Base-by-base conservation (phyloP, 2,113 vertebrate genomes). In the Cathartes aura region DNA sequence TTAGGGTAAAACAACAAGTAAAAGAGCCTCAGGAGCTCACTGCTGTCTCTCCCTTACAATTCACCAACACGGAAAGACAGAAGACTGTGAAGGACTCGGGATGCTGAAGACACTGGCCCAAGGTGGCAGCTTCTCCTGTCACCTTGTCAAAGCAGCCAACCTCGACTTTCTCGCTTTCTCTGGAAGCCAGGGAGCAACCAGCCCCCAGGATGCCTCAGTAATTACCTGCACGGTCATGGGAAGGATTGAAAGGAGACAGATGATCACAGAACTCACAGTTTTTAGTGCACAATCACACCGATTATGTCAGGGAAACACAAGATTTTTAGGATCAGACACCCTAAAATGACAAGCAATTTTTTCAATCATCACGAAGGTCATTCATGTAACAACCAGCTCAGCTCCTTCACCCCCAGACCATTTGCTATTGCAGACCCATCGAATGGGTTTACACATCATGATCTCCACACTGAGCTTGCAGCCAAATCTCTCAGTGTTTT, bases 91-190 rank as follows among this genome's bases (percentile, higher is more conserved):
- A 55, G 53, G 30, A 55, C 53, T 38, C 38, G 38, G 38, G 38
- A 38, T 29, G 48, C 76, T 29, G 55, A 75, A 75, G 62, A 66
- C 21, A 19, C 16, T 9, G 50, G 36, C 42, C 48, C 24, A 45
- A 53, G 43, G 23, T 32, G 24, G 55, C 34, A 23, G 43, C 56
- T 71, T 48, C 56, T 26, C 24, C 42, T 53, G 47, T 15, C 30
- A 32, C 40, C 7, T 16, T 11, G n/a, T 11, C 72, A 84, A 60
- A 84, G 60, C 45, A 73, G 22, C 66, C 78, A 55, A 10, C 34
- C n/a, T 36, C 2, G 1, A n/a, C 29, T 43, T 48, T 34, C 42
- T 62, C 2, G 0, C 6, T 40, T 34, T 23, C 12, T 36, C 30
- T n/a, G 45, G 59, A 66, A 59, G 66, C 59, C 52, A 17, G 3